Conservation (phyloP, 2,113 vertebrate species). For the Sinosuthora webbiana region DNA sequence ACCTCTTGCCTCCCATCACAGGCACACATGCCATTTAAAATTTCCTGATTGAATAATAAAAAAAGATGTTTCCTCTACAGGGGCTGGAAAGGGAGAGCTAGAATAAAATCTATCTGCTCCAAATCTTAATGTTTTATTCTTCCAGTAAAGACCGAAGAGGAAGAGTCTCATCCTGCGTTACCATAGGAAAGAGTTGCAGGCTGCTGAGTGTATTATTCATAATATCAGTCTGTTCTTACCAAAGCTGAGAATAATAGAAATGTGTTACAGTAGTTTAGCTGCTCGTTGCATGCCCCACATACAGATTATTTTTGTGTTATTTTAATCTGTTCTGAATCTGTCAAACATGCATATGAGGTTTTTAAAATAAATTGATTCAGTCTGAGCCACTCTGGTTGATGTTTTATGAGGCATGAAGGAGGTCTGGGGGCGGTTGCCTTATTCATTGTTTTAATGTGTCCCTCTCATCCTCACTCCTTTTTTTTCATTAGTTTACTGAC, state of each 20-base stretch:
- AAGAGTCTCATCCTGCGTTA: not conserved
- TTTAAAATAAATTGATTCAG: conserved; percentile 13
- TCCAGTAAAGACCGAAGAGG: not conserved
- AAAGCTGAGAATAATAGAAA: conserved; percentile 1
- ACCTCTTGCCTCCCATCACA: not conserved
- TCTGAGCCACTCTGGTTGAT: not conserved
- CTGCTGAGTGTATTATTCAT: conserved; percentile 15
- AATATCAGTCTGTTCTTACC: conserved; percentile 9
- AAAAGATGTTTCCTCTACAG: not conserved
- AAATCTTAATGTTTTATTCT: not conserved
- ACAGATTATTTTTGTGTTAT: conserved; percentile 15
- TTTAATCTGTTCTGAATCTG: conserved; percentile 54
- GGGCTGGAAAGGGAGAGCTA: not conserved
- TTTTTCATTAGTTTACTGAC: not conserved
- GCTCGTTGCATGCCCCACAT: not conserved
- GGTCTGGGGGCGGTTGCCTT: not conserved
- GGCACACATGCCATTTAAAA: not conserved
- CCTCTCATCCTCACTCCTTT: not conserved
- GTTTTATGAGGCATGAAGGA: conserved; percentile 13
- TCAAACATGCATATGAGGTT: conserved; percentile 36
- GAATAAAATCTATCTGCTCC: not conserved
- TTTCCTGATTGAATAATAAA: not conserved
- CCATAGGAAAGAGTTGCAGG: conserved; percentile 2
- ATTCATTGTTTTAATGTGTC: not conserved
- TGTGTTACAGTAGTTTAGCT: conserved; percentile 9